Evolutionary conservation across 2,797 vertebrate genomes (phyloP), one percentile per base, ranked within the genome.

Genomic region (Acanthornis magna): DNA sequence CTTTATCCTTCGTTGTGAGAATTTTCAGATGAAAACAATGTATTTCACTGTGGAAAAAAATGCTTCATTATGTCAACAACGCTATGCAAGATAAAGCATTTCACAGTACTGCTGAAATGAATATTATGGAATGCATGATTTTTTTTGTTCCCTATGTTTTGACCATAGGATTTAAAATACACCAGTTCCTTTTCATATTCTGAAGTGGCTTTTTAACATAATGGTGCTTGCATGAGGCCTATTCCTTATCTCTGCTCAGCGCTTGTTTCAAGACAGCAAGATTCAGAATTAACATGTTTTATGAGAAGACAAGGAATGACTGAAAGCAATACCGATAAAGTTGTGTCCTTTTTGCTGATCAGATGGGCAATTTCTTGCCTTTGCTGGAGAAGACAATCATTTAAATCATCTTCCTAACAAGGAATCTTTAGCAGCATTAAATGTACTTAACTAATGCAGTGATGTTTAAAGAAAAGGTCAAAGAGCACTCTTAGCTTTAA

Each of bases 251-350:
- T 89, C 47, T 43, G 34, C 76, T 82, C 73, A 66, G 45, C 10
- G 2, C 74, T 95, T 93, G 73, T 81, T 93, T 96, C 88, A 82
- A 67, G 93, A 91, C 51, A 54, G 78, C 57, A 51, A 85, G 66
- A 91, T 91, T 51, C 38, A 61, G 74, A 89, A 87, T 89, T 91
- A 91, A 83, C 40, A 12, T 17, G 32, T 47, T 89, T 89, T 78
- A 36, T 71, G 63, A 66, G 71, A 93, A 82, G 87, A 89, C 29
- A 20, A 65, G 50, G n/a, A 84, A 27, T 55, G 67, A 55, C 60
- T 4, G 8, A 92, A 89, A 66, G 29, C 60, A 71, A 18, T 77
- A 40, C 22, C 65, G 40, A 75, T 42, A 58, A 86, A 92, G 30
- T 73, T 50, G 14, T 30, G n/a, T 58, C 62, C 63, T 71, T 75